Percentiles rank a stretch among this genome's conserved stretches.
phyloP scores from a whole-genome alignment of 2,113 vertebrate species.

The Campylomormyrus numenius region DNA sequence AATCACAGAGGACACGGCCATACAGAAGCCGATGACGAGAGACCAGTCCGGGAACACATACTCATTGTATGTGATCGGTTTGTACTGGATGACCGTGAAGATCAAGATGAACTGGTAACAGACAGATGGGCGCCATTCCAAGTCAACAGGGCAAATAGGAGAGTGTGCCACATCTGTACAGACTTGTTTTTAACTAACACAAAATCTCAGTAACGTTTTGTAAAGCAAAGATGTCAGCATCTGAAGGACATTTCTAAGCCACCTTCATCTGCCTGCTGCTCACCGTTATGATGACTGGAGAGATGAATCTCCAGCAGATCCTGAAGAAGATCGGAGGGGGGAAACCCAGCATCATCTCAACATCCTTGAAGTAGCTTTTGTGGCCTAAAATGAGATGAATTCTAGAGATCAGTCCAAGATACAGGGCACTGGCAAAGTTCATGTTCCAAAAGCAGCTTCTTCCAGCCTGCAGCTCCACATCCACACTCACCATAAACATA shows the following conservation, averaged over 20 bases:
- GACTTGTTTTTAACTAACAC: background rate
- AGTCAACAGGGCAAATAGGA: background rate
- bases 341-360: constrained; percentile 98
- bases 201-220: background rate
- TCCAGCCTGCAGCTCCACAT: background rate
- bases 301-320: constrained; percentile 96
- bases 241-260: background rate
- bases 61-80: constrained; percentile 87
- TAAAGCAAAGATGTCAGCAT: background rate
- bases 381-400: constrained; percentile 62
- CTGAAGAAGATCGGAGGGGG: constrained; percentile 94
- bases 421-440: background rate
- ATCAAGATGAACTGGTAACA: constrained; percentile 83
- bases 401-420: background rate
- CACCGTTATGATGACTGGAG: constrained; percentile 89
- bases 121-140: background rate
- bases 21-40: constrained; percentile 81
- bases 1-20: constrained; percentile 90
- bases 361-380: constrained; percentile 92
- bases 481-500: constrained; percentile 83
- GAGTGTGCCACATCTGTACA: background rate
- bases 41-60: constrained; percentile 89
- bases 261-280: constrained; percentile 44
- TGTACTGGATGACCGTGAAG: constrained; percentile 98
- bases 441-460: background rate